Conservation (phyloP, 2,888 invertebrate genomes). For the Archips crataeganus region DNA sequence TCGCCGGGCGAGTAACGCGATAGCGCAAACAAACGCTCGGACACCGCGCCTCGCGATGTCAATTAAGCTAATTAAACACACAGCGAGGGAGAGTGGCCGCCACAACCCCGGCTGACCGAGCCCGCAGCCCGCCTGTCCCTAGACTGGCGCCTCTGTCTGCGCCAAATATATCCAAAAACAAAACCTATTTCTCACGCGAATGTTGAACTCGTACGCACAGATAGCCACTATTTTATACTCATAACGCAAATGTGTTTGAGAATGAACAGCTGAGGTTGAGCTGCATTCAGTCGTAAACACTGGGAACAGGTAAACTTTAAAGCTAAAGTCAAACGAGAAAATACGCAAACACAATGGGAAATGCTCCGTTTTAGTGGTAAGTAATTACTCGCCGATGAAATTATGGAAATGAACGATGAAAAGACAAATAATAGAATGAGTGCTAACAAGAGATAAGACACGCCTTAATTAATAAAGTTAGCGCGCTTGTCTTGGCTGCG, state of each 20-base stretch:
- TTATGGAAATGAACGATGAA: slow-evolving; percentile 86
- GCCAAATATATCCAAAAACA: slow-evolving; percentile 66
- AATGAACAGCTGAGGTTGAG: slow-evolving; percentile 38
- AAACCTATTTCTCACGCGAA: slow-evolving; percentile 69
- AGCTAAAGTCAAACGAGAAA: slow-evolving; percentile 70
- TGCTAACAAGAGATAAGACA: slow-evolving; percentile 86
- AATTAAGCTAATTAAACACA: slow-evolving; percentile 86
- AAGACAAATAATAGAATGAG: slow-evolving; percentile 86
- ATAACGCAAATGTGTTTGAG: slow-evolving; percentile 31
- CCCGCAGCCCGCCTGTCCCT: slow-evolving; percentile 55
- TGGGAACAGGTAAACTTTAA: slow-evolving; percentile 61
- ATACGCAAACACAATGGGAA: slow-evolving; percentile 81
- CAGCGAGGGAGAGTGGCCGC: slow-evolving; percentile 70
- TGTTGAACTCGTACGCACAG: slow-evolving; percentile 64
- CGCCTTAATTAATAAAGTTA: slow-evolving; percentile 86
- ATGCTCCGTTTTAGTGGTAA: slow-evolving; percentile 78
- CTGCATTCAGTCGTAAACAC: slow-evolving; percentile 37
- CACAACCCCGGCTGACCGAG: slow-evolving; percentile 58
- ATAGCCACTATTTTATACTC: slow-evolving; percentile 43
- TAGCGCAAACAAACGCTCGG: slow-evolving; percentile 83
- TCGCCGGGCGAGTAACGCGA: slow-evolving; percentile 71
- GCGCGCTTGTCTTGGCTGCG: slow-evolving; percentile 76
- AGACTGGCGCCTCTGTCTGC: slow-evolving; percentile 66
- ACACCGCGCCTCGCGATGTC: slow-evolving; percentile 84
- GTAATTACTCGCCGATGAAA: slow-evolving; percentile 83